These are phyloP conservation scores for Chironomus striatipennis DNA, from an alignment of 1,140 invertebrate species.

Conservation along the genomic window DNA sequence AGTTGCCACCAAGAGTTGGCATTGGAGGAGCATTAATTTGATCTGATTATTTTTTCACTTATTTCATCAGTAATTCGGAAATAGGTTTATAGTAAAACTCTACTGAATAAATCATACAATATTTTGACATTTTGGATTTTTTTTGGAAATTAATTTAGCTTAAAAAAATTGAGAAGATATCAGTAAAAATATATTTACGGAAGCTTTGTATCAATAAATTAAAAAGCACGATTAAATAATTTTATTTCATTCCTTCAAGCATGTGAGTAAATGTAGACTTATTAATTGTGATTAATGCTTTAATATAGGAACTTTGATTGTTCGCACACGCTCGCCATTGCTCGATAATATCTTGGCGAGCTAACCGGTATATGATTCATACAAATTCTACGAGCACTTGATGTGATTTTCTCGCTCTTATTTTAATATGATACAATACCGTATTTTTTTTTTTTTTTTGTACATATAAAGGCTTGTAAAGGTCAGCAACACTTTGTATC, in stretches of 20 bases:
- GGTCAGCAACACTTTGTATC: constrained; percentile 19
- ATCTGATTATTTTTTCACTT: constrained; percentile 2
- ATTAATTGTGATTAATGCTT: neutral
- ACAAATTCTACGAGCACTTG: neutral
- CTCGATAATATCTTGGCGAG: neutral
- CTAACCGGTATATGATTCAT: constrained; percentile 1
- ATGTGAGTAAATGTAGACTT: neutral
- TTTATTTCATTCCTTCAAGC: neutral
- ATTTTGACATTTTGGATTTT: no score
- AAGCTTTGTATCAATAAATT: neutral
- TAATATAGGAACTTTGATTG: neutral
- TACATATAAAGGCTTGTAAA: neutral
- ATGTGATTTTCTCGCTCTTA: no score
- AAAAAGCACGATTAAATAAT: neutral
- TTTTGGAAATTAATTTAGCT: no score
- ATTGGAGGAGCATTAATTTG: neutral
- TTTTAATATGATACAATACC: no score
- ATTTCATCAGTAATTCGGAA: neutral
- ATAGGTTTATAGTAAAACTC: no score
- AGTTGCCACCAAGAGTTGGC: neutral
- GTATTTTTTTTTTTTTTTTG: neutral
- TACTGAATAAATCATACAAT: no score
- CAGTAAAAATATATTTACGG: neutral
- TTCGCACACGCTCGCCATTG: neutral
- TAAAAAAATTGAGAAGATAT: no score